Conservation (phyloP, 2,113 vertebrate species). For the Tor tambroides region DNA sequence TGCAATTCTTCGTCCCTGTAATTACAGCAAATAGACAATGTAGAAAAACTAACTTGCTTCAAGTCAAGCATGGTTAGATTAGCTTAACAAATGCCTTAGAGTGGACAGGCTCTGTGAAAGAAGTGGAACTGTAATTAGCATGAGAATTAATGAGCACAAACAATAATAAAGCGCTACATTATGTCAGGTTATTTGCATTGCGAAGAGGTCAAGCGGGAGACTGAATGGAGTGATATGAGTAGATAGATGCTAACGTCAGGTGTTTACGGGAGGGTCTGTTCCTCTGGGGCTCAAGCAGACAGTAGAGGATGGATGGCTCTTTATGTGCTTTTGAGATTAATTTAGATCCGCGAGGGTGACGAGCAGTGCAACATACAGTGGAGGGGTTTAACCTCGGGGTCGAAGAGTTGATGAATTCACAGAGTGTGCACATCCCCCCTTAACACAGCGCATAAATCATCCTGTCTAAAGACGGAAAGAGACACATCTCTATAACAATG, state of each 20-base stretch:
- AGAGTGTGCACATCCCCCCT: constrained; percentile 43
- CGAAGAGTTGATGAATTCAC: constrained; percentile 57
- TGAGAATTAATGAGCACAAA: constrained; percentile 44
- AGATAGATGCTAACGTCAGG: background rate
- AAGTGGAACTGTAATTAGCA: constrained; percentile 39
- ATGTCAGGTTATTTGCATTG: constrained; percentile 3
- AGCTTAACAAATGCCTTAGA: constrained; percentile 41
- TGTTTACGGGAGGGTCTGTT: background rate
- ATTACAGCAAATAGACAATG: constrained; percentile 21
- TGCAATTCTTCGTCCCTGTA: constrained; percentile 10
- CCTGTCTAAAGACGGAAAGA: constrained; percentile 55
- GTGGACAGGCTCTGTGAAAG: constrained; percentile 8
- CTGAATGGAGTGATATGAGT: background rate
- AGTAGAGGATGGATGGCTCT: constrained; percentile 18
- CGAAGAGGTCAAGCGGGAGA: constrained; percentile 10
- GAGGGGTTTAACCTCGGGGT: constrained; percentile 36
- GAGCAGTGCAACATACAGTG: background rate
- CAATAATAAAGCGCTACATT: background rate
- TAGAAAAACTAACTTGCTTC: constrained; percentile 22
- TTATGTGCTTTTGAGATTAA: constrained; percentile 28
- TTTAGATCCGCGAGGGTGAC: constrained; percentile 35
- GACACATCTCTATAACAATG: constrained; percentile 29
- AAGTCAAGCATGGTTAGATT: constrained; percentile 1
- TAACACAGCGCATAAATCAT: constrained; percentile 68
- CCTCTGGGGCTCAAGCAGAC: background rate